Evolutionary conservation across 2,888 invertebrate genomes (phyloP).

Genomic region (Morpho deidamia): DNA sequence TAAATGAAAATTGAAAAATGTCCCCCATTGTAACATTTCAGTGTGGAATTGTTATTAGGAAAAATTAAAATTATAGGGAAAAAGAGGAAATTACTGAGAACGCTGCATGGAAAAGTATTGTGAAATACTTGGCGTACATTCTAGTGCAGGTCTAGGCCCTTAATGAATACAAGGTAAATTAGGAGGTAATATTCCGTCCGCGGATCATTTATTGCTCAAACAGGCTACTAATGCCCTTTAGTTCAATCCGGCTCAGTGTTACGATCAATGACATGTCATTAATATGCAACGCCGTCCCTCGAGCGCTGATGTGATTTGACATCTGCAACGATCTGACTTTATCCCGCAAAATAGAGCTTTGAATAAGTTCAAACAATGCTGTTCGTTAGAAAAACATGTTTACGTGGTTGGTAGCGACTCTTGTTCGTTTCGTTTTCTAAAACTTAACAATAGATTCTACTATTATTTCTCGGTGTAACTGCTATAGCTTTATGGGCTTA

Average conservation of each 20-base stretch:
- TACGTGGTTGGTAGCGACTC: too few relatives aligned
- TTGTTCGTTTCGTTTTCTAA: too few relatives aligned
- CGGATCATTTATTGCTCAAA: constrained; percentile 30
- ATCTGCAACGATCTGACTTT: background rate
- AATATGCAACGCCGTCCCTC: constrained; percentile 28
- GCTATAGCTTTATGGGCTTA: too few relatives aligned
- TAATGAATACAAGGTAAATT: constrained; percentile 23
- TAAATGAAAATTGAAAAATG: too few relatives aligned
- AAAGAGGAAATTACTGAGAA: background rate
- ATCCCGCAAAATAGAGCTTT: background rate
- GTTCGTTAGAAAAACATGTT: too few relatives aligned
- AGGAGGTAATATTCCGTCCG: constrained; percentile 48
- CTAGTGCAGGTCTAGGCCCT: constrained; percentile 16
- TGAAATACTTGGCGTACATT: background rate
- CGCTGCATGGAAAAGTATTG: background rate
- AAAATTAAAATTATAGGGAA: too few relatives aligned
- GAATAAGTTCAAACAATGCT: too few relatives aligned
- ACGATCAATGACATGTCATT: constrained; percentile 27
- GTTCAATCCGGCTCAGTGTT: constrained; percentile 18
- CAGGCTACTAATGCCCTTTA: constrained; percentile 35
- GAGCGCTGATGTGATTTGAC: constrained; percentile 15
- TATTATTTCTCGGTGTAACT: too few relatives aligned
- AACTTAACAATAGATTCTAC: too few relatives aligned
- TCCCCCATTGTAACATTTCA: too few relatives aligned
- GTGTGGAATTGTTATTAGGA: too few relatives aligned